These are phyloP conservation scores for Saccostrea glomerata DNA, from an alignment of 1,140 invertebrate species.

Conservation along the genomic window DNA sequence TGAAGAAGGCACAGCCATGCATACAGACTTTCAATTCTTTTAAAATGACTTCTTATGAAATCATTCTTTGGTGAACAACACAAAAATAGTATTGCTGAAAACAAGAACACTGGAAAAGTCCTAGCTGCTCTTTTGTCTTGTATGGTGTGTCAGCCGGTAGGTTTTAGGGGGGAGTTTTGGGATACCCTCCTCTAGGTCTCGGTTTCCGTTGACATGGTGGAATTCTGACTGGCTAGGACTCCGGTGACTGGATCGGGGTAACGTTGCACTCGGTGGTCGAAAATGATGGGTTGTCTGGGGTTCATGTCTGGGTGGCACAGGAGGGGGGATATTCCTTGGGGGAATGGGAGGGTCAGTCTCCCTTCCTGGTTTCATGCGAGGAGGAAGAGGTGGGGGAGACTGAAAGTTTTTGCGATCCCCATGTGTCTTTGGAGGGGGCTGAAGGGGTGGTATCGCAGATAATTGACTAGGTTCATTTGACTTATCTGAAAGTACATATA, in stretches of 20 bases:
- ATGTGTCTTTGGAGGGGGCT: conserved; percentile 36
- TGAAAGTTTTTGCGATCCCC: conserved; percentile 31
- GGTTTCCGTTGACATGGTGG: conserved; percentile 56
- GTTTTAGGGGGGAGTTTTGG: conserved; percentile 68
- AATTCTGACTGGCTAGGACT: conserved; percentile 48
- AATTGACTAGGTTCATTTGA: conserved; percentile 31
- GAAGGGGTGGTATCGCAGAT: conserved; percentile 33
- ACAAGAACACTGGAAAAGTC: background rate
- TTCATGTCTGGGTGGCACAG: conserved; percentile 79
- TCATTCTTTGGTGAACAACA: conserved; percentile 33
- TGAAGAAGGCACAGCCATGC: conserved; percentile 25
- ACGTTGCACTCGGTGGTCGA: conserved; percentile 70
- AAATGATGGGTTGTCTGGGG: conserved; percentile 80
- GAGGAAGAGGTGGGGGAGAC: conserved; percentile 39
- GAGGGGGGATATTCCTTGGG: conserved; percentile 65
- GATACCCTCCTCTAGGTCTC: conserved; percentile 47
- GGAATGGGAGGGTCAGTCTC: conserved; percentile 71
- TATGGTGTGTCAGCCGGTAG: conserved; percentile 58
- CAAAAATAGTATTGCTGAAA: conserved; percentile 10
- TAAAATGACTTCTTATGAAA: conserved; percentile 10
- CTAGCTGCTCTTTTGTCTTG: conserved; percentile 63
- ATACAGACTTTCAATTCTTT: background rate
- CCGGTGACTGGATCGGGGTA: conserved; percentile 45
- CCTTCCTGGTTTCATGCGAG: conserved; percentile 33
- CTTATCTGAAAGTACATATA: background rate